phyloP scores from a whole-genome alignment of 2,888 invertebrate species.

The Allolobophora icterica region DNA sequence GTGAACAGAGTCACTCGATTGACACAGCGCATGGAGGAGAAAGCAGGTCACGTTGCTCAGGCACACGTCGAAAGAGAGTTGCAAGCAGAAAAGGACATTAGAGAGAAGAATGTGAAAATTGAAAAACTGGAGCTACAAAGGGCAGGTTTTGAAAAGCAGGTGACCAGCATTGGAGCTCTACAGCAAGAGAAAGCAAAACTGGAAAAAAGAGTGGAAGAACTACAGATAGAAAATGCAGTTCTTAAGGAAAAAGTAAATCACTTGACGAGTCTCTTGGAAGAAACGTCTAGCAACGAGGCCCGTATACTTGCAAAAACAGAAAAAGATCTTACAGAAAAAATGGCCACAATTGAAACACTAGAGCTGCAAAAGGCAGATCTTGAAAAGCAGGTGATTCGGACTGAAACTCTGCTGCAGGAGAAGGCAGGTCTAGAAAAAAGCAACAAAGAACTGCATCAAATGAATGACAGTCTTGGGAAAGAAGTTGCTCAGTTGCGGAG shows the following conservation, averaged over 20 bases:
- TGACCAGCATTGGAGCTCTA: not conserved
- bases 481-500: not conserved
- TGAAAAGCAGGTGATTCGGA: not conserved
- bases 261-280: not conserved
- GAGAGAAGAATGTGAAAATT: not conserved
- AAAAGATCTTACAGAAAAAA: not conserved
- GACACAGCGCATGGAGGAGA: not conserved
- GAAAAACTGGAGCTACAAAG: not conserved
- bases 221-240: not conserved
- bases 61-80: not conserved
- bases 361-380: conserved; percentile 26
- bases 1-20: not conserved
- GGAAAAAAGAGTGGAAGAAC: not conserved
- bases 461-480: not conserved
- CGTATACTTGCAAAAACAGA: not conserved
- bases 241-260: not conserved
- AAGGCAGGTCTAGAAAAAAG: not conserved
- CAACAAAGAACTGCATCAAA: not conserved
- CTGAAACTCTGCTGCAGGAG: not conserved
- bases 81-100: not conserved
- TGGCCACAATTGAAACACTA: not conserved
- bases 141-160: not conserved
- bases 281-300: not conserved
- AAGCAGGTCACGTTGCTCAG: not conserved
- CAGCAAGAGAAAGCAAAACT: not conserved